phyloP scores from a whole-genome alignment of 2,888 invertebrate species.

The Tinea semifulvella region DNA sequence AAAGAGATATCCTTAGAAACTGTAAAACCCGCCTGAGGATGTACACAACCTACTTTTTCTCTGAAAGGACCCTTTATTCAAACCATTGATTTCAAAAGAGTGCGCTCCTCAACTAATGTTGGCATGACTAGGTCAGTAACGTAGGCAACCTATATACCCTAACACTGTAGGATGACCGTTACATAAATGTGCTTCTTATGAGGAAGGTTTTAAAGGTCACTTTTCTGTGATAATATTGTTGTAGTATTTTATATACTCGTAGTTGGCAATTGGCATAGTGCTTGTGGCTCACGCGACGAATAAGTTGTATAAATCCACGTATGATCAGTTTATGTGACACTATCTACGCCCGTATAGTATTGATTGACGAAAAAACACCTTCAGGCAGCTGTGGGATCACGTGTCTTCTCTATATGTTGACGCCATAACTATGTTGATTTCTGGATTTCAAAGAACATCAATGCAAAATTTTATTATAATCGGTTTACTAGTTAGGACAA shows the following conservation, averaged over 20 bases:
- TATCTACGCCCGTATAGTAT: too few species aligned
- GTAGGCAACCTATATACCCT: slow-evolving; percentile 4
- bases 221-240: not conserved
- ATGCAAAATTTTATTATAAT: too few species aligned
- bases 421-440: too few species aligned
- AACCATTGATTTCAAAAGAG: not conserved
- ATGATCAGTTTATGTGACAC: too few species aligned
- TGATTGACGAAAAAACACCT: too few species aligned
- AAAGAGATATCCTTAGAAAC: too few species aligned
- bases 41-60: slow-evolving; percentile 15
- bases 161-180: not conserved
- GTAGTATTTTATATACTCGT: slow-evolving; percentile 3
- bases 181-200: not conserved
- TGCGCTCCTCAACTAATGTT: not conserved
- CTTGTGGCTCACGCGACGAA: slow-evolving; percentile 2
- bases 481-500: too few species aligned
- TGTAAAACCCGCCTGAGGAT: too few species aligned
- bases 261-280: slow-evolving; percentile 2
- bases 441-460: too few species aligned
- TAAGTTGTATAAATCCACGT: too few species aligned
- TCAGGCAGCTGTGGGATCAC: too few species aligned
- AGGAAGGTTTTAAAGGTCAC: not conserved
- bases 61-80: not conserved
- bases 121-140: slow-evolving; percentile 5
- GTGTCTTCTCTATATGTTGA: too few species aligned